Conservation (phyloP, 2,113 vertebrate genomes). For the Grammomys surdaster region DNA sequence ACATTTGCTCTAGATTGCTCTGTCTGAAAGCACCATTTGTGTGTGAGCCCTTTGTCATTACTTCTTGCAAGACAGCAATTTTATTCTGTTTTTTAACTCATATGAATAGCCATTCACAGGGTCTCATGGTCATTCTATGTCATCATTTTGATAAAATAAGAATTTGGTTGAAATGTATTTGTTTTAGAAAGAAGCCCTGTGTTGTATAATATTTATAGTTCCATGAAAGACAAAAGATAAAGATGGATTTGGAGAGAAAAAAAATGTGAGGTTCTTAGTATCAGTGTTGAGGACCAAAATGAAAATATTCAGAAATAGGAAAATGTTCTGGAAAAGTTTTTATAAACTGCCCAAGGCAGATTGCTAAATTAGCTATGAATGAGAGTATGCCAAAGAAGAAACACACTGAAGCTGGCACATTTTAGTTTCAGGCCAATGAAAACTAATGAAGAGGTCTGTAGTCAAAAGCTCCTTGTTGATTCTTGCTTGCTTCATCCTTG, state of each 20-base stretch:
- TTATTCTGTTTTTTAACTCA: background rate
- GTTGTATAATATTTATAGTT: background rate
- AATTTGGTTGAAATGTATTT: background rate
- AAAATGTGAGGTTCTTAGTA: background rate
- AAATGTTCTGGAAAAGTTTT: constrained; percentile 1
- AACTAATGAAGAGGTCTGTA: background rate
- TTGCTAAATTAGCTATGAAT: background rate
- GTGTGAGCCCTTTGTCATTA: background rate
- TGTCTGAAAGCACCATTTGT: background rate
- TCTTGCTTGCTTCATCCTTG: background rate
- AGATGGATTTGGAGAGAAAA: background rate
- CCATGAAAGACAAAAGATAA: background rate
- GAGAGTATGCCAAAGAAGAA: background rate
- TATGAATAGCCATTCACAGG: background rate
- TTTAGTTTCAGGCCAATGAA: background rate
- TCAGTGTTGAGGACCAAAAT: background rate
- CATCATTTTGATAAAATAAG: background rate
- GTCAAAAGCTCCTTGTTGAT: background rate
- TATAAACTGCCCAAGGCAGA: background rate
- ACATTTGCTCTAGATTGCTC: background rate
- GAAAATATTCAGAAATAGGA: background rate
- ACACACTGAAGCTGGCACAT: background rate
- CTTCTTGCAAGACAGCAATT: background rate
- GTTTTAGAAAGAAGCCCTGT: background rate
- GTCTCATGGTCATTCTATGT: background rate